phyloP scores from a whole-genome alignment of 2,113 vertebrate genomes.

The rat (Rattus norvegicus) region GRCr8 NC_086032.1:33260501-33261000 shows the following conservation, averaged over 20 bases:
- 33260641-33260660: not conserved
- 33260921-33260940: conserved; percentile 55
- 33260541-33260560: no score
- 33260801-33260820: not conserved
- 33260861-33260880: not conserved
- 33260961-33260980: conserved; percentile 54
- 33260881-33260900: conserved; percentile 12
- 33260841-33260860: not conserved
- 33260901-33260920: conserved; percentile 21
- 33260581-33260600: not conserved
- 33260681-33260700: not conserved
- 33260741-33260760: not conserved
- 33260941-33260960: conserved; percentile 81
- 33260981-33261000: conserved; percentile 71
- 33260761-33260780: not conserved
- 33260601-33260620: not conserved
- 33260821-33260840: not conserved
- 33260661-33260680: not conserved
- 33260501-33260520: no score
- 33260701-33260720: not conserved
- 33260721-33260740: not conserved
- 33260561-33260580: not conserved
- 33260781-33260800: not conserved
- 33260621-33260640: not conserved
- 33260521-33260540: not conserved